Percentiles rank a stretch among this genome's conserved stretches.
phyloP scores from a whole-genome alignment of 1,140 invertebrate genomes.

The Philaenus spumarius region DNA sequence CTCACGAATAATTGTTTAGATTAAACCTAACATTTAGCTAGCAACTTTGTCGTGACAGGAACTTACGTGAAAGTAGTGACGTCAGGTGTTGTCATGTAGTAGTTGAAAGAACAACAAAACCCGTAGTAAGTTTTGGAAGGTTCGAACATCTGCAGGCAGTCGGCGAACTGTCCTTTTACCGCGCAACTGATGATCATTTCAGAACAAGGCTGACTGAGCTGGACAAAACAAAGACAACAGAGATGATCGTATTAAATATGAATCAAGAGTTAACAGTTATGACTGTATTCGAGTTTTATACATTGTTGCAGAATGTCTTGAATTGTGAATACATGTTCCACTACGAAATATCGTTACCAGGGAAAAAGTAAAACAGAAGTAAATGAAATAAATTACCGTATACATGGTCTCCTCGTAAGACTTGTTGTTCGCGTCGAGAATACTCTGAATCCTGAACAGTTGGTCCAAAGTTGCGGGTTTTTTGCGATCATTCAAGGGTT shows the following conservation, averaged over 20 bases:
- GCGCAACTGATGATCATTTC: constrained; percentile 26
- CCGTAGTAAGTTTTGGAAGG: constrained; percentile 8
- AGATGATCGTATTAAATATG: background rate
- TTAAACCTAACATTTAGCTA: too few species aligned
- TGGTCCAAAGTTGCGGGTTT: background rate
- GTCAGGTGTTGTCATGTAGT: background rate
- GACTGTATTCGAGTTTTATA: background rate
- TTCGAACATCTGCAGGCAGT: constrained; percentile 14
- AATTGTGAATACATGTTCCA: too few species aligned
- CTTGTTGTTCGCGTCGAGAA: constrained; percentile 8
- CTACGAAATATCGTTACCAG: too few species aligned
- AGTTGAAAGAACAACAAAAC: constrained; percentile 23
- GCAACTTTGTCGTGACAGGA: too few species aligned
- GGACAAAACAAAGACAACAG: background rate
- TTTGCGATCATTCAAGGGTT: too few species aligned
- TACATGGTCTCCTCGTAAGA: background rate
- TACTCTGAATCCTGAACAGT: background rate
- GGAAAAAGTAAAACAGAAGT: too few species aligned
- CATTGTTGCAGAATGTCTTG: background rate
- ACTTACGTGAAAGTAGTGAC: background rate
- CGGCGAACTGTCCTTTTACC: constrained; percentile 1
- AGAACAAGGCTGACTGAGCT: constrained; percentile 21
- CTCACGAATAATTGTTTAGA: too few species aligned
- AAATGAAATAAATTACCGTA: background rate
- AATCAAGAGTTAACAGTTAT: background rate